Evolutionary conservation across 2,113 vertebrate species (phyloP), one percentile per base, ranked within the genome.

Genomic region (Lagopus leucura): DNA sequence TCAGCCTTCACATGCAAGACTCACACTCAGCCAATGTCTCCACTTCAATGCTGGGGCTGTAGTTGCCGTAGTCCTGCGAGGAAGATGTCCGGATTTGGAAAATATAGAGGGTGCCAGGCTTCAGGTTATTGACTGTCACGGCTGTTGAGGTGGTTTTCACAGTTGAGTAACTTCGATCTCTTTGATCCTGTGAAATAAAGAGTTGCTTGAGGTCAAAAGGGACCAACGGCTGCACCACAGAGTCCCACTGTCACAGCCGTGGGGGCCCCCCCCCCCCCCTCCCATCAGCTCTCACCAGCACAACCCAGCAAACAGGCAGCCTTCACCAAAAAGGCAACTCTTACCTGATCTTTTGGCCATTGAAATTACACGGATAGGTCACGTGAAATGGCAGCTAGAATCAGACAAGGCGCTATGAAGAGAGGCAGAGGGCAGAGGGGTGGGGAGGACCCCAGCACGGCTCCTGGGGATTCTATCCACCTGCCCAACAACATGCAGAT

Each of bases 161-260:
- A 2, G 98, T 99, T 4, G 99, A 99, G 94, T 99, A 99, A 38
- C 98, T 98, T 91, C 99, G 98, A 92, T 99, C 99, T 92, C 98
- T 99, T 96, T 99, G 98, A 94, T 98, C 99, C 99, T 99, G 88
- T 7, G 67, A 70, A 57, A 88, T 85, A 86, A 93, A 21, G 73
- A 95, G 82, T 92, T 19, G 60, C 14, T 45, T 3, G 6, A 80
- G 91, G 57, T 47, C 3, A 7, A 86, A 69, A 55, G 8, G 61
- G 73, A 3, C 63, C 65, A 79, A 21, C 58, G 73, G 92, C 83
- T 66, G 69, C 0, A 10, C 65, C 75, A 7, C 1, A 0, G 60
- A 55, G 69, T 48, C 0, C 4, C 32, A 50, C 7, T 1, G 14
- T 77, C 74, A 54, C 83, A 25, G 77, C 17, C 3, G 0, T 14